These are phyloP conservation scores for Meliscaeva auricollis DNA, from an alignment of 2,888 invertebrate genomes.

Conservation along the genomic window DNA sequence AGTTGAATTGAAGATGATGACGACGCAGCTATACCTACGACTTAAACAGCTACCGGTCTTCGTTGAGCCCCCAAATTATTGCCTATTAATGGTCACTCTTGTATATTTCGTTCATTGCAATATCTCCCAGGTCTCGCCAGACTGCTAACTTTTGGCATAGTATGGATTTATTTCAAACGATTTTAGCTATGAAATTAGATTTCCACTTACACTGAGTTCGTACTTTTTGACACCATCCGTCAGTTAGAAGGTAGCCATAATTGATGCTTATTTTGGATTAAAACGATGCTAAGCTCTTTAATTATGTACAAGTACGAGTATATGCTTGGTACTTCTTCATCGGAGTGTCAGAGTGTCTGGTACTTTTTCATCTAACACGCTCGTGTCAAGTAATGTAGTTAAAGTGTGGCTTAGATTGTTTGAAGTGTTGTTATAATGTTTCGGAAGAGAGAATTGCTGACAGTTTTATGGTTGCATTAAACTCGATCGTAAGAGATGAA, in stretches of 20 bases:
- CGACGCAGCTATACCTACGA: conserved; percentile 44
- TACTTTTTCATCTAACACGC: neutral
- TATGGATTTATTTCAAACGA: conserved; percentile 35
- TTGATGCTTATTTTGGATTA: conserved; percentile 71
- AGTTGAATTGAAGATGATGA: conserved; percentile 31
- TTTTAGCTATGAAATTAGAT: conserved; percentile 35
- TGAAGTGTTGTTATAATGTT: neutral
- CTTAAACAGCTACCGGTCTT: conserved; percentile 71
- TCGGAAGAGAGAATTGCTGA: neutral
- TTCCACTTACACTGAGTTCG: conserved; percentile 45
- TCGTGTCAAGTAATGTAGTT: conserved; percentile 7
- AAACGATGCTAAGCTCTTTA: conserved; percentile 60
- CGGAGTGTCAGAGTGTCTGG: neutral
- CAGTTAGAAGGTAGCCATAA: conserved; percentile 42
- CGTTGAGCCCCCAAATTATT: conserved; percentile 72
- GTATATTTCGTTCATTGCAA: neutral
- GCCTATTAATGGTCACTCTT: conserved; percentile 66
- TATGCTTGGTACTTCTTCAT: neutral
- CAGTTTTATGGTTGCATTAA: neutral
- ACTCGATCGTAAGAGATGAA: neutral
- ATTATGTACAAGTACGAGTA: conserved; percentile 19
- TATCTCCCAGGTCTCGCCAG: conserved; percentile 27
- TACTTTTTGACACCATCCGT: conserved; percentile 63
- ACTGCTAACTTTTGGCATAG: conserved; percentile 39
- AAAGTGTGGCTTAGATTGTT: neutral